Evolutionary conservation across 1,140 invertebrate species (phyloP).

Genomic region (Bombus soroeensis): DNA sequence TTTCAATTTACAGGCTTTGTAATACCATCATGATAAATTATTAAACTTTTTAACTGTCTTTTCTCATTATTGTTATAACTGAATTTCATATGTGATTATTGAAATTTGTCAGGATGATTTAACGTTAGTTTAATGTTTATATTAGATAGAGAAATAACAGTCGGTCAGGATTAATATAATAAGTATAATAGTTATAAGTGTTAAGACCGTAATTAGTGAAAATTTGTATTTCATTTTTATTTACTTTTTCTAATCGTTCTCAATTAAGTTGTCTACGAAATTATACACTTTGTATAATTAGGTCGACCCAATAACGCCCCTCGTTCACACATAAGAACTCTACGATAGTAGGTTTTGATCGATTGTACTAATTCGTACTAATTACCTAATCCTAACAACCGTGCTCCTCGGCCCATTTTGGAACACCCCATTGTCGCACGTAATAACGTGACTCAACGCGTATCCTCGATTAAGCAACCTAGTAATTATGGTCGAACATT

Average conservation of each 20-base stretch:
- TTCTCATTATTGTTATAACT: too few species aligned
- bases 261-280: background rate
- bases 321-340: background rate
- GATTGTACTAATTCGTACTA: conserved; percentile 43
- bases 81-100: background rate
- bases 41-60: too few species aligned
- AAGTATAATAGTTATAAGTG: background rate
- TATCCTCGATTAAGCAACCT: conserved; percentile 50
- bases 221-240: background rate
- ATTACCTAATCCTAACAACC: conserved; percentile 40
- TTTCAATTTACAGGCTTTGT: too few species aligned
- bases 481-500: conserved; percentile 44
- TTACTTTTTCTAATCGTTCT: background rate
- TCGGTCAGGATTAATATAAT: background rate
- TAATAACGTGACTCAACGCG: conserved; percentile 43
- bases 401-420: background rate
- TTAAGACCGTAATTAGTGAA: too few species aligned
- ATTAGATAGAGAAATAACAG: background rate
- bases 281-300: background rate
- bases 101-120: background rate
- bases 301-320: too few species aligned
- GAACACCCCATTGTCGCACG: conserved; percentile 15
- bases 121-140: too few species aligned
- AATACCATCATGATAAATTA: too few species aligned
- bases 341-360: background rate